Evolutionary conservation across 2,113 vertebrate genomes (phyloP), one percentile per base, ranked within the genome.

Genomic region (Dermatemys mawii): DNA sequence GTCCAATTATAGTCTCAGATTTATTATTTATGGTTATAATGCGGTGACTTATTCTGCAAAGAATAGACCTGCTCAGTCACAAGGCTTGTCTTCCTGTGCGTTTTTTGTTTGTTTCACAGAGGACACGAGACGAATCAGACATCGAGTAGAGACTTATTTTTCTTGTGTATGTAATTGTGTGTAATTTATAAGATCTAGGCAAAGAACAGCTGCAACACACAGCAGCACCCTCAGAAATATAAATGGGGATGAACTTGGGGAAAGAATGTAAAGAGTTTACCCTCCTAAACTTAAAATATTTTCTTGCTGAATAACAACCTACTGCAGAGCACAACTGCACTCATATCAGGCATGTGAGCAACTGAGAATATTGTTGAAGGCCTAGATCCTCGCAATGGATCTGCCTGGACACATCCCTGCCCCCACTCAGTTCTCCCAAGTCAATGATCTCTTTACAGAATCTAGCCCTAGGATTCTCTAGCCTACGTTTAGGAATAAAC

Each of bases 11-110:
- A 55, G 90, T 60, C 88, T 89, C 81, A 92, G 89, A 89, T 93
- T 90, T 86, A 78, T 88, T 50, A 67, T 84, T 70, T 81, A 81
- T 94, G 63, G 81, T 93, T 94, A 48, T 79, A 95, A 88, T 1
- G 12, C 51, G 46, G 84, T 60, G 41, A 96, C 94, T 94, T 94
- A 73, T 87, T 50, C 48, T 41, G 88, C 93, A 96, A 97, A 95
- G 2, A 32, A 90, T 86, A 92, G 91, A 93, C 17, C 44, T 81
- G n/a, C 83, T 57, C 53, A 41, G 82, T 95, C 90, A 89, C 60
- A 93, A 78, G 89, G 5, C 32, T 88, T 83, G 19, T 26, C 46
- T 92, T 90, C 22, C 27, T 55, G 16, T 60, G 9, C 67, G 29
- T 80, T 95, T 48, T 83, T 41, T 78, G 4, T 63, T 90, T 82